A percentile compares a stretch with the other conserved stretches of the same genome.
phyloP scores from a whole-genome alignment of 2,797 vertebrate species.

The Molothrus aeneus region DNA sequence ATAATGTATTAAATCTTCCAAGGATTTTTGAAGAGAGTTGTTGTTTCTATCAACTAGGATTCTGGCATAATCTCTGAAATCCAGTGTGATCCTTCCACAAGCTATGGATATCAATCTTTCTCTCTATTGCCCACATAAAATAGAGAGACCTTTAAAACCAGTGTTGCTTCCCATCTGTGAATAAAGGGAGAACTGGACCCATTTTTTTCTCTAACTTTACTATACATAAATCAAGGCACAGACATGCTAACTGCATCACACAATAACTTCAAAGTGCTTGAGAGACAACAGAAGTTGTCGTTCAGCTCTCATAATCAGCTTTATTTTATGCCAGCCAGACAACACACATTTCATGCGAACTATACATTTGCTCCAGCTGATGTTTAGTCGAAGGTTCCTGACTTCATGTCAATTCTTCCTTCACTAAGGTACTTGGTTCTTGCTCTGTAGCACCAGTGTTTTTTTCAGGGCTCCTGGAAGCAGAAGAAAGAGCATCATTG shows the following conservation, averaged over 20 bases:
- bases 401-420: slow-evolving; percentile 31
- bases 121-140: not conserved
- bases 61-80: not conserved
- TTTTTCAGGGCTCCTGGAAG: slow-evolving; percentile 68
- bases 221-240: slow-evolving; percentile 36
- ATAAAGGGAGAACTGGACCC: not conserved
- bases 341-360: slow-evolving; percentile 69
- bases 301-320: slow-evolving; percentile 45
- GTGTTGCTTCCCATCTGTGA: not conserved
- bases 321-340: slow-evolving; percentile 68
- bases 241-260: not conserved
- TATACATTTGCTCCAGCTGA: slow-evolving; percentile 38
- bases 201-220: not conserved
- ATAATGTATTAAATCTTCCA: not conserved
- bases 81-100: not conserved
- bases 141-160: not conserved
- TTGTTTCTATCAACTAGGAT: not conserved
- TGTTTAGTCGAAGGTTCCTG: not conserved
- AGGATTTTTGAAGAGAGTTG: not conserved
- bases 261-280: not conserved
- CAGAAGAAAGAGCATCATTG: slow-evolving; percentile 72
- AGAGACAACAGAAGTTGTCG: slow-evolving; percentile 6
- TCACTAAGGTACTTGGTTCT: slow-evolving; percentile 59
- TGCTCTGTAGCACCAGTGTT: slow-evolving; percentile 55
- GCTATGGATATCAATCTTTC: not conserved